These are phyloP conservation scores for Pleuronectes platessa DNA, from an alignment of 2,113 vertebrate species.

Conservation along the genomic window DNA sequence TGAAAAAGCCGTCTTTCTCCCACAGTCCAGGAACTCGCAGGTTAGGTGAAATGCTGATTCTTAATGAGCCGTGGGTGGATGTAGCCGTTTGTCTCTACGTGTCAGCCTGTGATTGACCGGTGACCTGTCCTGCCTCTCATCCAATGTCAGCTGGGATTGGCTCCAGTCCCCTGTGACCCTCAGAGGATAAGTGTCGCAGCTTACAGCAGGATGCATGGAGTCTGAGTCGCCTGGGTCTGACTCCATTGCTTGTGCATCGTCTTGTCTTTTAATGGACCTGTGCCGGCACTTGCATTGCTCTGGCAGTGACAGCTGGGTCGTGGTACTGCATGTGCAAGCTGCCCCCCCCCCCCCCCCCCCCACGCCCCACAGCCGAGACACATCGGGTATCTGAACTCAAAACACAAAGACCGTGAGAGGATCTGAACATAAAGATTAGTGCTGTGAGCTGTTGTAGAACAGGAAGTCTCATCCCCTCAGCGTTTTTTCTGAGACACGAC, in stretches of 20 bases:
- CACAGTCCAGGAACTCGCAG: background rate
- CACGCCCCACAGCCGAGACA: background rate
- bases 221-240: background rate
- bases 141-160: slow-evolving; percentile 4
- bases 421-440: background rate
- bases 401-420: background rate
- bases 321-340: no score
- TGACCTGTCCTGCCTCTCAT: no score
- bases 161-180: background rate
- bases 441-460: background rate
- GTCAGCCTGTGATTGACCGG: background rate
- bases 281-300: no score
- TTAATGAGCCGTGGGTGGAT: background rate
- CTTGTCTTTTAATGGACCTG: background rate
- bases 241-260: background rate
- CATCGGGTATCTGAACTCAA: background rate
- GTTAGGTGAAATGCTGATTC: no score
- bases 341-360: no score
- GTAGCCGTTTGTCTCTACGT: background rate
- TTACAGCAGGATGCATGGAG: background rate
- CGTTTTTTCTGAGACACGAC: background rate
- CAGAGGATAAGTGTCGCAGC: background rate
- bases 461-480: background rate
- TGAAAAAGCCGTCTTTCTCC: no score
- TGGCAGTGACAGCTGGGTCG: no score